Percentiles rank a stretch among this genome's conserved stretches.
phyloP scores from a whole-genome alignment of 2,888 invertebrate genomes.

The Dasypolia templi region DNA sequence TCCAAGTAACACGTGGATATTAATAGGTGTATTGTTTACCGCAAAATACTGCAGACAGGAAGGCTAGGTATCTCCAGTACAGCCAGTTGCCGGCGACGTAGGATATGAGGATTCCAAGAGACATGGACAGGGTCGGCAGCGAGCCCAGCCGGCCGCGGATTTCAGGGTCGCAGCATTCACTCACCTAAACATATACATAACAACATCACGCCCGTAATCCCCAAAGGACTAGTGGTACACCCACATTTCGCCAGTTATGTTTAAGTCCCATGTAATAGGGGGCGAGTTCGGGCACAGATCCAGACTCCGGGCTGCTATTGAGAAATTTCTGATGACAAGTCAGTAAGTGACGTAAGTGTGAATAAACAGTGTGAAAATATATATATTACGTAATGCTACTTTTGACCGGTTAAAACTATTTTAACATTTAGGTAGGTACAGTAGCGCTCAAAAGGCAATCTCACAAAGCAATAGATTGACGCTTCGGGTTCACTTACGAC shows the following conservation, averaged over 20 bases:
- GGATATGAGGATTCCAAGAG: conserved; percentile 91
- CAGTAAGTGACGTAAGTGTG: not conserved
- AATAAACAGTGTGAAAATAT: not conserved
- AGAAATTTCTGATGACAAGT: not conserved
- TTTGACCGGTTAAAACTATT: too few relatives aligned
- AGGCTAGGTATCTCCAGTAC: conserved; percentile 91
- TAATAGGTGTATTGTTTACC: conserved; percentile 73
- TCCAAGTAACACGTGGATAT: not conserved
- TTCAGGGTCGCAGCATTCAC: conserved; percentile 92
- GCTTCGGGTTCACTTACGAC: too few relatives aligned
- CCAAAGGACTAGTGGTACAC: not conserved
- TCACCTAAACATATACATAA: conserved; percentile 81
- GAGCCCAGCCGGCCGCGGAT: conserved; percentile 92
- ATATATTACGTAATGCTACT: too few relatives aligned
- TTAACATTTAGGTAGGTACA: too few relatives aligned
- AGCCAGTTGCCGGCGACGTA: conserved; percentile 91
- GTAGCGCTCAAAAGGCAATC: too few relatives aligned
- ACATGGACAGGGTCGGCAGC: conserved; percentile 92
- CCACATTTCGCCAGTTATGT: not conserved
- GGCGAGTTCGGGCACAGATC: not conserved
- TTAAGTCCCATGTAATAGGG: too few relatives aligned
- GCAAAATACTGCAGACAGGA: conserved; percentile 87
- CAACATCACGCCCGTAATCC: not conserved
- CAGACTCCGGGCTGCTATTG: too few relatives aligned
- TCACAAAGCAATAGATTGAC: too few relatives aligned